Evolutionary conservation across 2,888 invertebrate species (phyloP), one percentile per base, ranked within the genome.

Genomic region (Icerya purchasi): DNA sequence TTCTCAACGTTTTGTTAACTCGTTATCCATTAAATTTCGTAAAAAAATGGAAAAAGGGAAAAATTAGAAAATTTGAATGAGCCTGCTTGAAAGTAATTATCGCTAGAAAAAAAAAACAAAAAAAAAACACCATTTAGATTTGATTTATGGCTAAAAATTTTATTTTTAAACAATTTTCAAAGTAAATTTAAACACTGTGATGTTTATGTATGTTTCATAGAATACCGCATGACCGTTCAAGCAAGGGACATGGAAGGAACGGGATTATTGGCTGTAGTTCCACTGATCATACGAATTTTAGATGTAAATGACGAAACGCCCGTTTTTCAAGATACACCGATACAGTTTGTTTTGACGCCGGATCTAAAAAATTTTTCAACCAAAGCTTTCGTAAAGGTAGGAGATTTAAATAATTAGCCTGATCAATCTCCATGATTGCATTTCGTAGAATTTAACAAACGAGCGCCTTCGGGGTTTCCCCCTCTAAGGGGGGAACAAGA

Each of bases 201-300:
- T n/a, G n/a, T n/a, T n/a, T n/a, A n/a, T n/a, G n/a, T n/a, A n/a
- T n/a, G n/a, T 59, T 22, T 65, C 59, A 5, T 67, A 68, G 82
- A 82, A 66, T 79, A 87, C 71, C 79, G 82, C 70, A 78, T 92
- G 66, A 81, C 81, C 68, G 84, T 93, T 63, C 86, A 86, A 75
- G 93, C 92, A 62, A 79, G 84, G 65, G 93, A 94, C 73, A 84
- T 85, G 69, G 83, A 87, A 66, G 88, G 89, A 58, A 76, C 78
- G 66, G 90, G 89, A 61, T 81, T 84, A 69, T 78, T 78, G 66
- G 82, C 85, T 53, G 82, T 81, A 65, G 79, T 84, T 66, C 80
- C 81, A 67, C 76, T 89, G 65, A 77, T 81, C 66, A 79, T 90
- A 68, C 81, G 82, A 73, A 73, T 92, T 65, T 73, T 84, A 68